These are phyloP conservation scores for Serilophus lunatus DNA, from an alignment of 2,113 vertebrate genomes.

Conservation along the genomic window DNA sequence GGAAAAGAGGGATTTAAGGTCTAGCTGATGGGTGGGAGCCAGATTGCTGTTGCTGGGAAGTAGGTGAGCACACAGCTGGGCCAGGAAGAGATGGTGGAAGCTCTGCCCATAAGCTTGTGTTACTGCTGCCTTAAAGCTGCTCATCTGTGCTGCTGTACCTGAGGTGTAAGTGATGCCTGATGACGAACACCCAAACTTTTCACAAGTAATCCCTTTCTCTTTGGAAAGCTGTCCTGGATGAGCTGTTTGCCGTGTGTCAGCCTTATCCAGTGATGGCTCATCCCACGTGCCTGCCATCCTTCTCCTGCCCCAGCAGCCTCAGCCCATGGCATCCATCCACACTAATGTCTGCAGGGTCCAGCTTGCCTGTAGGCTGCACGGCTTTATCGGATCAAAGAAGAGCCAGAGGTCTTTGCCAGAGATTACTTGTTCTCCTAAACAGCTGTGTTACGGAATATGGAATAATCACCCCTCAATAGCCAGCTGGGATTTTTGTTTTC, in stretches of 20 bases:
- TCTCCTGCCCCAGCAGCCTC: not conserved
- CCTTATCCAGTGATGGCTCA: fast-evolving
- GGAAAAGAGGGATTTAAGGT: not conserved
- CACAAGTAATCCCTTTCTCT: not conserved
- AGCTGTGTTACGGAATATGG: constrained; percentile 26
- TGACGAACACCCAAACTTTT: not conserved
- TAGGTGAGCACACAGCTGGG: fast-evolving
- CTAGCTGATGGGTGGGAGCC: not conserved
- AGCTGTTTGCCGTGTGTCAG: not conserved
- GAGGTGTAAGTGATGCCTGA: not conserved
- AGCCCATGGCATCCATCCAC: not conserved
- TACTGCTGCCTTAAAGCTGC: not conserved
- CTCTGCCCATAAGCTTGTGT: not conserved
- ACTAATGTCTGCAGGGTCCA: not conserved
- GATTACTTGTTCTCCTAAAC: constrained; percentile 45
- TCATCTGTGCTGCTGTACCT: not conserved
- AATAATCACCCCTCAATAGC: not conserved
- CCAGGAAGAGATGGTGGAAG: not conserved
- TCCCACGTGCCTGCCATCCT: not conserved
- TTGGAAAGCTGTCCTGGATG: not conserved
- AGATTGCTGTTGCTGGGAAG: not conserved
- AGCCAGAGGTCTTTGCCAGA: constrained; percentile 10
- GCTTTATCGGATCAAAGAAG: constrained; percentile 27
- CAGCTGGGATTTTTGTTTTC: not conserved
- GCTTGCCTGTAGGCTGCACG: not conserved